Conservation (phyloP, 2,113 vertebrate species). For the Sardina pilchardus region DNA sequence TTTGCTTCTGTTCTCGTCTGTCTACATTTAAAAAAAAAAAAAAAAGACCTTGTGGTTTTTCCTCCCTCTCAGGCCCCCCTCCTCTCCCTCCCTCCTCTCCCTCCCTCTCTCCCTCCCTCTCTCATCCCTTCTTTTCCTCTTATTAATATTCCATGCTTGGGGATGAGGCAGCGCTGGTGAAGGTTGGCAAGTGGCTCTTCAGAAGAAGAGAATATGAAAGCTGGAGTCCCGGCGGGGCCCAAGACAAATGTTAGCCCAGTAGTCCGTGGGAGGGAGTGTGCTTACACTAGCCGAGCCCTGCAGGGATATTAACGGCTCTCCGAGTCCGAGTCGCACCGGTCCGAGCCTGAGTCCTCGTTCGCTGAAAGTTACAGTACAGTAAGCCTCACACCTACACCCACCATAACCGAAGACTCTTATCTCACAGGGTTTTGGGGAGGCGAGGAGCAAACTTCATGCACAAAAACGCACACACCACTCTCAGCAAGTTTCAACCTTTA, state of each 20-base stretch:
- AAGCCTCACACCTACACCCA: neutral
- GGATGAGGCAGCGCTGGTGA: conserved; percentile 30
- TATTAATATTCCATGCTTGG: conserved; percentile 40
- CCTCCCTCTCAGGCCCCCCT: neutral
- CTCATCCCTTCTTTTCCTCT: conserved; percentile 19
- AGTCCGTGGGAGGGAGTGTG: conserved; percentile 35
- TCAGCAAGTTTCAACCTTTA: neutral
- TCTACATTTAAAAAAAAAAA: neutral
- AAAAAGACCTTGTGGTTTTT: conserved; percentile 11
- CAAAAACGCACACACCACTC: neutral
- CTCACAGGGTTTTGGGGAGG: neutral
- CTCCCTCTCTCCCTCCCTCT: neutral
- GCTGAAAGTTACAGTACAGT: neutral
- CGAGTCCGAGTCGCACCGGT: too few relatives aligned
- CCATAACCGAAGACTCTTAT: neutral
- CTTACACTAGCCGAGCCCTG: conserved; percentile 12
- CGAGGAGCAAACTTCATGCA: neutral
- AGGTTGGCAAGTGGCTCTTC: conserved; percentile 21
- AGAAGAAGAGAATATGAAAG: conserved; percentile 36
- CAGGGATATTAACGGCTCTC: conserved; percentile 7
- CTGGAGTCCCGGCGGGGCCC: conserved; percentile 14
- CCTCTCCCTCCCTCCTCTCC: neutral
- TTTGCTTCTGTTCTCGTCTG: neutral
- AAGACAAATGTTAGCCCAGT: conserved; percentile 41
- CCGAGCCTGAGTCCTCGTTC: neutral